These are phyloP conservation scores for Pelobates cultripes DNA, from an alignment of 2,797 vertebrate genomes.

Conservation along the genomic window DNA sequence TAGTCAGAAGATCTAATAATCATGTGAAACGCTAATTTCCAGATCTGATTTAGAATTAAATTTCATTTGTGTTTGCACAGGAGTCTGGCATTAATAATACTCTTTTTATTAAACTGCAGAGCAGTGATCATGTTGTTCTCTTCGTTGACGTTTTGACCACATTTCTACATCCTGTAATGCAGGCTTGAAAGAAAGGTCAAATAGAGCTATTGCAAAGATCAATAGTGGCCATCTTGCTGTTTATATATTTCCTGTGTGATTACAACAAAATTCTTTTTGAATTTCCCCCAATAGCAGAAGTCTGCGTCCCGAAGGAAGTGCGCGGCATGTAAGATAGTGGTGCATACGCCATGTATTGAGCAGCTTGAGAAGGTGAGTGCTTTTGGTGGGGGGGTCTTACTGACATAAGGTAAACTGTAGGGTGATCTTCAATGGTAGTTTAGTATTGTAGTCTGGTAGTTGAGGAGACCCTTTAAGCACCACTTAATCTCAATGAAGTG, in stretches of 20 bases:
- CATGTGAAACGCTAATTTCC: too few relatives aligned
- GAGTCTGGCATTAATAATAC: too few relatives aligned
- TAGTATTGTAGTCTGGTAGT: too few relatives aligned
- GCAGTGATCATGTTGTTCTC: background rate
- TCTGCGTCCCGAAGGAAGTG: constrained; percentile 89
- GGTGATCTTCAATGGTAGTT: background rate
- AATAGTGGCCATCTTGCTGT: too few relatives aligned
- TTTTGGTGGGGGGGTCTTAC: too few relatives aligned
- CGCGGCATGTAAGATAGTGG: constrained; percentile 92
- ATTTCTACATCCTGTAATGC: background rate
- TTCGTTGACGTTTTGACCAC: background rate
- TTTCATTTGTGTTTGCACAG: too few relatives aligned
- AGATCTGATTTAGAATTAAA: too few relatives aligned
- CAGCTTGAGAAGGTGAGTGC: constrained; percentile 89
- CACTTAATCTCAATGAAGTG: too few relatives aligned
- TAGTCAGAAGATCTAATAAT: too few relatives aligned
- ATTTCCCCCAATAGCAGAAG: constrained; percentile 80
- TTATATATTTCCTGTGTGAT: background rate
- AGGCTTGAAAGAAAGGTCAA: background rate
- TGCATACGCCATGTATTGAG: constrained; percentile 89
- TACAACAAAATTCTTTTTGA: background rate
- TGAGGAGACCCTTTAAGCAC: too few relatives aligned
- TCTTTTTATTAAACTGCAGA: too few relatives aligned
- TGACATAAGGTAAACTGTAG: background rate
- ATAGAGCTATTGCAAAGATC: too few relatives aligned